phyloP scores from a whole-genome alignment of 1,140 invertebrate species.

The Drosophila pectinifera region DNA sequence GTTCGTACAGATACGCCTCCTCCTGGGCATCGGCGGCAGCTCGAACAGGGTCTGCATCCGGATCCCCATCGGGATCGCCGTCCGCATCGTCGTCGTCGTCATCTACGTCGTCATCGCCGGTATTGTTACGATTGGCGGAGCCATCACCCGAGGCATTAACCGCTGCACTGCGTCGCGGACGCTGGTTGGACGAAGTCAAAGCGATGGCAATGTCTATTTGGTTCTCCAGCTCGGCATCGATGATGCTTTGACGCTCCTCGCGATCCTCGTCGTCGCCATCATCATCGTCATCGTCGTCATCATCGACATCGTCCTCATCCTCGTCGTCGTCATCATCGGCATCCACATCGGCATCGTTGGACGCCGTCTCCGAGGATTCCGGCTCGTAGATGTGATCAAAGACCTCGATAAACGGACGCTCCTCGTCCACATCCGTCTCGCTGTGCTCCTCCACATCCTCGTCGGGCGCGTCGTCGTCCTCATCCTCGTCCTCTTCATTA shows the following conservation, averaged over 20 bases:
- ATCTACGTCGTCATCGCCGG: slow-evolving; percentile 24
- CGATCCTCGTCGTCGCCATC: slow-evolving; percentile 51
- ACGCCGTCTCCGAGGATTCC: slow-evolving; percentile 85
- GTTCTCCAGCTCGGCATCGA: slow-evolving; percentile 41
- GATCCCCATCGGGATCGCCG: slow-evolving; percentile 13
- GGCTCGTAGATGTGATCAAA: slow-evolving; percentile 86
- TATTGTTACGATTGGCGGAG: slow-evolving; percentile 4
- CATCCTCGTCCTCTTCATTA: slow-evolving; percentile 83
- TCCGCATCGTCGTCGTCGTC: slow-evolving; percentile 34
- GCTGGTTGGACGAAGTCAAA: slow-evolving; percentile 51
- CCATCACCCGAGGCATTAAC: slow-evolving; percentile 40
- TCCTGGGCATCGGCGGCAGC: not conserved
- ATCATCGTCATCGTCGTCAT: slow-evolving; percentile 52
- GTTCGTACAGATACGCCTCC: slow-evolving; percentile 53
- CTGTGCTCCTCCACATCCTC: slow-evolving; percentile 90
- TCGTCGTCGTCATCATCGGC: slow-evolving; percentile 76
- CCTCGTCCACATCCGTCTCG: slow-evolving; percentile 86
- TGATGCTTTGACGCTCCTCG: slow-evolving; percentile 7
- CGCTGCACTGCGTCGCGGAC: slow-evolving; percentile 68
- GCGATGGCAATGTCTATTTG: slow-evolving; percentile 62
- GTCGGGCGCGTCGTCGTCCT: slow-evolving; percentile 86
- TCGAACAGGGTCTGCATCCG: slow-evolving; percentile 1
- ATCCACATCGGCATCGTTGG: slow-evolving; percentile 77
- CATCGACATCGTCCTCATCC: slow-evolving; percentile 62
- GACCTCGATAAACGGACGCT: slow-evolving; percentile 81